Base-by-base conservation (phyloP, 2,888 invertebrate species). In the Drosophila nr. perissopoda region DNA sequence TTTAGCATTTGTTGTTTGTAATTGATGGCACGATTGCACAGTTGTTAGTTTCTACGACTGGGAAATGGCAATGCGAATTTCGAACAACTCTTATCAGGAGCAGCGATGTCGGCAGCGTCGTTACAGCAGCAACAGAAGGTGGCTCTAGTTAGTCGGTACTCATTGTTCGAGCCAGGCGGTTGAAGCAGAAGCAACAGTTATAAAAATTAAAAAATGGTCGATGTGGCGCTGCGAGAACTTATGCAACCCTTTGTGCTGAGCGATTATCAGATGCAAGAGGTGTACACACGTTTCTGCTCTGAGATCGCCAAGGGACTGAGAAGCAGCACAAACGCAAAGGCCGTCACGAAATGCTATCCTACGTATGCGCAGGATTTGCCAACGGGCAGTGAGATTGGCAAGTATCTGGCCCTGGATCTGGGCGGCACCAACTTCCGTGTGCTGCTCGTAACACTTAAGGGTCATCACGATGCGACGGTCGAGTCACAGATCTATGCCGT, bases 341-440 rank as follows among this genome's bases (percentile, higher is more conserved):
- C 99, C 4, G 95, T 95, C 81, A 96, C 98, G 46, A 99, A 98
- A 94, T 99, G 99, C 94, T 98, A 97, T 94, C 96, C 97, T 67
- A 99, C 99, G 0, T 99, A 98, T 92, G 98, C 99, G 52, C 97
- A 98, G 92, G 96, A 98, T 93, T 95, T 99, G 81, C 99, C 99
- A 1, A 97, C 98, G 93, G 99, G 99, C 88, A 96, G 96, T 95
- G 98, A 98, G 94, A 94, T 95, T 67, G 99, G 99, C 71, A 97
- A 98, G 94, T 99, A 98, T 93, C 94, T 99, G 92, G 99, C 99
- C 0, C 94, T 99, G 90, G 99, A 99, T 94, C 95, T 99, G 92
- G 99, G 99, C 61, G 99, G 99, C 42, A 99, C 99, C 33, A 99
- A 99, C 93, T 99, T 99, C 94, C 96, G 99, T 79, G 99, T 99